These are phyloP conservation scores for Dunckerocampus dactyliophorus DNA, from an alignment of 2,113 vertebrate species.

Conservation along the genomic window DNA sequence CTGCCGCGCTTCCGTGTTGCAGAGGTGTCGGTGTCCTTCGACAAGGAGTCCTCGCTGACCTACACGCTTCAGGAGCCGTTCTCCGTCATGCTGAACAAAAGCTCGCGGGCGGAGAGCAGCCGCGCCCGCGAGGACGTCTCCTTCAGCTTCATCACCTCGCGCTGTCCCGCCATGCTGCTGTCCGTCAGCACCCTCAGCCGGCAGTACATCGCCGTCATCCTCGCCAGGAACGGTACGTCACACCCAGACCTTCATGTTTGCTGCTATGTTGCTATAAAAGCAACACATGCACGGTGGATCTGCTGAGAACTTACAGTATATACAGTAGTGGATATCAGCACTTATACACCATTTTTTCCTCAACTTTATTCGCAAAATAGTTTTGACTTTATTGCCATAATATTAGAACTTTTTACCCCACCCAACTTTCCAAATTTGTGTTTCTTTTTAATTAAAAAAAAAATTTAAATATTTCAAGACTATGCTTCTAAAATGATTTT, in stretches of 20 bases:
- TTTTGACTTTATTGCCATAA: no score
- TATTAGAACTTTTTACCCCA: no score
- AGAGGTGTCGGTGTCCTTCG: slow-evolving; percentile 95
- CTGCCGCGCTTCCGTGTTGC: slow-evolving; percentile 30
- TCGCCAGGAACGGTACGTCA: slow-evolving; percentile 83
- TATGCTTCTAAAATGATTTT: no score
- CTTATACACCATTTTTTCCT: no score
- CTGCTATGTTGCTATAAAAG: no score
- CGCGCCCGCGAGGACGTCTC: slow-evolving; percentile 82
- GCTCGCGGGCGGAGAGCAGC: slow-evolving; percentile 72
- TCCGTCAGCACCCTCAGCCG: slow-evolving; percentile 84
- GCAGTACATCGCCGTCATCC: slow-evolving; percentile 85
- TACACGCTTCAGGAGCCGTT: slow-evolving; percentile 94
- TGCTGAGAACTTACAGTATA: no score
- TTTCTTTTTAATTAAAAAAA: no score
- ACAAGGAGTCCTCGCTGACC: slow-evolving; percentile 83
- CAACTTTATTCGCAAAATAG: no score
- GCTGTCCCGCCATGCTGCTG: slow-evolving; percentile 85
- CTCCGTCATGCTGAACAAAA: slow-evolving; percentile 88
- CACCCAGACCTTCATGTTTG: neutral
- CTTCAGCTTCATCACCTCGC: slow-evolving; percentile 85
- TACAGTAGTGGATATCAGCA: no score
- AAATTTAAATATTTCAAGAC: no score
- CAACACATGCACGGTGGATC: no score
- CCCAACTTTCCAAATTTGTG: no score